Evolutionary conservation across 2,113 vertebrate genomes (phyloP), one percentile per base, ranked within the genome.

Genomic region (Mugil cephalus): DNA sequence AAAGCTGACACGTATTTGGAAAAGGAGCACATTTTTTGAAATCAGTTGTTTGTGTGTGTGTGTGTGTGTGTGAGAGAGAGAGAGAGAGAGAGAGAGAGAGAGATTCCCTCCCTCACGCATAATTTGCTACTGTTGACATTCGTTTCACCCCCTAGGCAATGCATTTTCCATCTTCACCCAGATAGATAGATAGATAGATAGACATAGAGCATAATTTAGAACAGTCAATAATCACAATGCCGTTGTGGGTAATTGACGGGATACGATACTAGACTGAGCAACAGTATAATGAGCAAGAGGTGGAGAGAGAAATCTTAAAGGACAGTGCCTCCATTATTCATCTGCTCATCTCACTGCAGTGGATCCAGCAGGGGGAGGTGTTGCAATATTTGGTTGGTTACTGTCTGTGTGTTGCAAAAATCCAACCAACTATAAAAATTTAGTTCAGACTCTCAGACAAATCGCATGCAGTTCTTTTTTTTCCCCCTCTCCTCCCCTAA

Each of bases 311-410:
- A 8, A 38, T 8, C 30, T 48, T 24, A 10, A 7, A 36, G 46
- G 24, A 73, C 40, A 67, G 65, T 5, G 5, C 7, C 65, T 86
- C 53, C 71, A 87, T 91, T 83, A 87, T 90, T 92, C 84, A 89
- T 89, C 80, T 70, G 84, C 80, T 91, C 77, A 92, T 84, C 78
- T 86, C 88, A 88, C 70, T 92, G 87, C 90, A 85, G 88, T 76
- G 76, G 66, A 68, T 94, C 94, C 95, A 94, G 95, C 93, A 96
- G 95, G 94, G 95, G 96, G 95, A 93, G 95, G 90, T 95, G 93
- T 95, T 95, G 93, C 88, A 89, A 85, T 96, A 85, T 87, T 93
- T 92, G 93, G 86, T 87, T 68, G 53, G 18, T 59, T 66, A 62
- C 74, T 64, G 74, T 9, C 42, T 36, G 50, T 52, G 61, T 40